Percentiles rank a stretch among this genome's conserved stretches.
Conservation (phyloP, 1,140 invertebrate genomes). For the Archivesica marissinica region DNA sequence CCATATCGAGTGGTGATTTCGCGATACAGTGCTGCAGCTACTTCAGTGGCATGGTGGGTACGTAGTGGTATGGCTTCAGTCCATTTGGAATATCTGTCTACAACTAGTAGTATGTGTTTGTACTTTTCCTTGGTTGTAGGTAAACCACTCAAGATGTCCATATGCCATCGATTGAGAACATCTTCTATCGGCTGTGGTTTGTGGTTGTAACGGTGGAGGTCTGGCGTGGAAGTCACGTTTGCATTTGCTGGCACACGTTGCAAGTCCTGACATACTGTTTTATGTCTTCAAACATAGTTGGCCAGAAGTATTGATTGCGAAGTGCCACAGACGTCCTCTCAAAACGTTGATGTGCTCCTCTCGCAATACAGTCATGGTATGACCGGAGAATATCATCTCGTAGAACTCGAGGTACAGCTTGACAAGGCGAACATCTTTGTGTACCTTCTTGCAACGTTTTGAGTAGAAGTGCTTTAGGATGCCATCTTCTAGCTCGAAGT, state of each 20-base stretch:
- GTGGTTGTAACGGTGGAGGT: conserved; percentile 13
- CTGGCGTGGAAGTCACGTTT: conserved; percentile 26
- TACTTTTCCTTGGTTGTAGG: conserved; percentile 57
- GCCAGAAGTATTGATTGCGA: conserved; percentile 60
- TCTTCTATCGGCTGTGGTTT: conserved; percentile 44
- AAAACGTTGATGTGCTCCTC: conserved; percentile 48
- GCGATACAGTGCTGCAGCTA: conserved; percentile 45
- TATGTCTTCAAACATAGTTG: conserved; percentile 59
- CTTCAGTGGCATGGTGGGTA: conserved; percentile 54
- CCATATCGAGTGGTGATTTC: conserved; percentile 64
- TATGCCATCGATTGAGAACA: conserved; percentile 56
- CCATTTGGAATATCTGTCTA: conserved; percentile 67
- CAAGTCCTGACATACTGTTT: conserved; percentile 50
- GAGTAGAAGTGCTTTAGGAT: conserved; percentile 48
- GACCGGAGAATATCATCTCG: conserved; percentile 46
- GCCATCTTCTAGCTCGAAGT: conserved; percentile 54
- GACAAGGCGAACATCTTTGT: neutral
- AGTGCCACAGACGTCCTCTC: conserved; percentile 25
- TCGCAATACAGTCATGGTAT: conserved; percentile 57
- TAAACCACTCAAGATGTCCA: conserved; percentile 66
- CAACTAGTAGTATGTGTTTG: conserved; percentile 64
- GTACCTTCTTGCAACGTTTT: neutral
- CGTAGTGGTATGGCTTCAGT: conserved; percentile 60
- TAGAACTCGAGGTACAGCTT: conserved; percentile 40
- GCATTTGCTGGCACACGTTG: conserved; percentile 43